Evolutionary conservation across 1,140 invertebrate species (phyloP).

Genomic region (Muscidifurax raptorellus): DNA sequence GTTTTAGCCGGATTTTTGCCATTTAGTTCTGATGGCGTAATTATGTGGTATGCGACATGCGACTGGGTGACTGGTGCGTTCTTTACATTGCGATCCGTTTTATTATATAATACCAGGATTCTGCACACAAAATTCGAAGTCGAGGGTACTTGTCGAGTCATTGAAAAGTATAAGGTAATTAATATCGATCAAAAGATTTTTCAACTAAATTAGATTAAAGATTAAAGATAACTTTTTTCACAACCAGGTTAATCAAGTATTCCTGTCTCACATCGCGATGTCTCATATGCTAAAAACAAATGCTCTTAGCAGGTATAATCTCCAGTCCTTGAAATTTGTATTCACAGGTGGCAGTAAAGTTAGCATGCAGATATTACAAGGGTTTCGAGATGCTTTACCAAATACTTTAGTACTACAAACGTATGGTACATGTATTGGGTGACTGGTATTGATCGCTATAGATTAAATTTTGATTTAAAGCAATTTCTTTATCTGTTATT

Average conservation of each 20-base stretch:
- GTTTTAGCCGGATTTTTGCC: neutral
- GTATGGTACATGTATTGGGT: neutral
- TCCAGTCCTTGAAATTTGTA: neutral
- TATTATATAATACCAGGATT: constrained; percentile 15
- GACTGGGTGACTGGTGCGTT: constrained; percentile 51
- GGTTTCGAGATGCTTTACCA: neutral
- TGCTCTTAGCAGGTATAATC: neutral
- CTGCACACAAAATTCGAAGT: constrained; percentile 45
- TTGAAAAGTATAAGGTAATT: constrained; percentile 60
- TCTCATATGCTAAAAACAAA: neutral
- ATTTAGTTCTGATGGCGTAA: neutral
- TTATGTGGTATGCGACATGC: constrained; percentile 22
- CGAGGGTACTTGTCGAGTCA: constrained; percentile 49
- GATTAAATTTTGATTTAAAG: neutral
- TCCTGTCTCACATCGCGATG: neutral
- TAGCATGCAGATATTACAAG: neutral
- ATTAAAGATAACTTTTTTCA: too few relatives aligned
- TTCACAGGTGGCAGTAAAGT: neutral
- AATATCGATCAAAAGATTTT: too few relatives aligned
- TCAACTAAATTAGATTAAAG: too few relatives aligned
- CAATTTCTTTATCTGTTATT: neutral
- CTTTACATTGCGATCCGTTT: neutral
- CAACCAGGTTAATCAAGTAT: neutral
- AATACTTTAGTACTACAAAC: neutral
- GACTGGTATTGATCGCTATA: neutral